These are phyloP conservation scores for Paraescarpia echinospica DNA, from an alignment of 1,140 invertebrate genomes.

Conservation along the genomic window DNA sequence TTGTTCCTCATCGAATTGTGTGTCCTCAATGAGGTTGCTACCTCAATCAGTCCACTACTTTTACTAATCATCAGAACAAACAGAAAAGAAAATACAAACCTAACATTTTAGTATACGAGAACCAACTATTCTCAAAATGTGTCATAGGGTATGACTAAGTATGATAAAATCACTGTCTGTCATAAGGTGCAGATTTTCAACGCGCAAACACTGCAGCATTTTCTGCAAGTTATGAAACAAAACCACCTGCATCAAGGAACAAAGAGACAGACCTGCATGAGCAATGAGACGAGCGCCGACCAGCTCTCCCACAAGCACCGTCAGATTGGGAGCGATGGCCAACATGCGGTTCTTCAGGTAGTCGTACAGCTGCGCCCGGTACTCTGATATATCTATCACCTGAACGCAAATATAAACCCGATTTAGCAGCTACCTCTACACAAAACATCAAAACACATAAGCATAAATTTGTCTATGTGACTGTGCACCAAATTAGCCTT, in stretches of 20 bases:
- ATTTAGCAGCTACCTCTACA: not conserved
- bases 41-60: not conserved
- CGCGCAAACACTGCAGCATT: no score
- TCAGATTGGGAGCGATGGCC: slow-evolving; percentile 96
- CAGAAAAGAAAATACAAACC: no score
- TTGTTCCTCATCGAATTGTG: not conserved
- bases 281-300: slow-evolving; percentile 94
- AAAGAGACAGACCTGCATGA: slow-evolving; percentile 71
- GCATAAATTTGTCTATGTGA: not conserved
- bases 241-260: not conserved
- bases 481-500: not conserved
- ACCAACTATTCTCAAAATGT: no score
- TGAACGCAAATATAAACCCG: slow-evolving; percentile 35
- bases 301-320: slow-evolving; percentile 91
- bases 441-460: not conserved
- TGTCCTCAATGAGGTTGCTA: not conserved
- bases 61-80: not conserved
- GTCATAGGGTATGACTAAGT: no score
- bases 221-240: no score
- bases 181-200: no score
- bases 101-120: no score
- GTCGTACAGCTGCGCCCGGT: slow-evolving; percentile 69
- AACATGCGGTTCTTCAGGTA: slow-evolving; percentile 96
- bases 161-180: no score
- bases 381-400: slow-evolving; percentile 78